phyloP scores from a whole-genome alignment of 2,888 invertebrate species.

The Amphipyra berbera region DNA sequence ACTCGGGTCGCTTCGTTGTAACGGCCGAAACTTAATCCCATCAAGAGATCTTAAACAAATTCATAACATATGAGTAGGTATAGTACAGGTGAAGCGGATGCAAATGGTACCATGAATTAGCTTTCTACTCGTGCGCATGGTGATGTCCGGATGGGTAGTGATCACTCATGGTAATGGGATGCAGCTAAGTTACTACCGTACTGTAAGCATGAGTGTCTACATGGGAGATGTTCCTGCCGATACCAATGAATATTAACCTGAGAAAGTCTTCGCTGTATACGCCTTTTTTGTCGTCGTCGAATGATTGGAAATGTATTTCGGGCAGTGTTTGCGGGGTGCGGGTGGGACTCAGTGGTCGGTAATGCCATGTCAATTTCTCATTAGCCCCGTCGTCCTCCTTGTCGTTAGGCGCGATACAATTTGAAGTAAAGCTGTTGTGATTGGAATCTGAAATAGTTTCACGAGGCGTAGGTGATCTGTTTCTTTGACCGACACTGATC shows the following conservation, averaged over 20 bases:
- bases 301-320: conserved; percentile 89
- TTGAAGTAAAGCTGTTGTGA: conserved; percentile 71
- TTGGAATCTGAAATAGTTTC: conserved; percentile 79
- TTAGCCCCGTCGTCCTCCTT: conserved; percentile 67
- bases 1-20: conserved; percentile 91
- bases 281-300: conserved; percentile 83
- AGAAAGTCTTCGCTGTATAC: conserved; percentile 85
- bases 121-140: conserved; percentile 73
- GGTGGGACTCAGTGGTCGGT: conserved; percentile 81
- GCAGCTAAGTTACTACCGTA: conserved; percentile 76
- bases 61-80: conserved; percentile 79
- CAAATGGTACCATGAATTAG: conserved; percentile 69
- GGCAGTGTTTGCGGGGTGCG: conserved; percentile 75
- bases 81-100: conserved; percentile 77
- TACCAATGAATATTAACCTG: conserved; percentile 86
- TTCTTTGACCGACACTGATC: conserved; percentile 82
- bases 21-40: conserved; percentile 91
- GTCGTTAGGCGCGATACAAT: conserved; percentile 64
- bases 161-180: conserved; percentile 60
- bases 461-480: conserved; percentile 82
- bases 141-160: conserved; percentile 59
- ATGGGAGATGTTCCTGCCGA: conserved; percentile 66
- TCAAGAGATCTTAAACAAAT: conserved; percentile 91
- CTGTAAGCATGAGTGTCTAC: conserved; percentile 70
- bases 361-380: conserved; percentile 85